These are phyloP conservation scores for Theristus sp. DNA, from an alignment of 2,888 invertebrate species.

Conservation along the genomic window DNA sequence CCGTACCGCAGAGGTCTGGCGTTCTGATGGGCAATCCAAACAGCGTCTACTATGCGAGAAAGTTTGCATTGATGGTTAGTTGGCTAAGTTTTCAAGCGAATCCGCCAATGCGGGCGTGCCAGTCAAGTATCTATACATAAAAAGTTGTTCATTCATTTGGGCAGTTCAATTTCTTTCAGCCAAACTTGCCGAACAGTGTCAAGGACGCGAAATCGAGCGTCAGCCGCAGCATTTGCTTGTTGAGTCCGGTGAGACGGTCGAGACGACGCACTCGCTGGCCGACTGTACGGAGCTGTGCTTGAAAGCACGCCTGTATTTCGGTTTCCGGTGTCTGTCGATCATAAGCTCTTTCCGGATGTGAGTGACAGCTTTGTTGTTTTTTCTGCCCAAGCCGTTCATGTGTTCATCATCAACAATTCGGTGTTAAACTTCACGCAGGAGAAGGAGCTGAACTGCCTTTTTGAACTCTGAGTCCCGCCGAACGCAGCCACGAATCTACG, in stretches of 20 bases:
- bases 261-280: not conserved
- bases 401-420: too few relatives aligned
- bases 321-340: not conserved
- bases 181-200: not conserved
- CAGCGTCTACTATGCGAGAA: slow-evolving; percentile 4
- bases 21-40: slow-evolving; percentile 1
- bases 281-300: slow-evolving; percentile 5
- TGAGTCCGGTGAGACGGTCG: slow-evolving; percentile 2
- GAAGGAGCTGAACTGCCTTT: slow-evolving; percentile 2
- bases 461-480: slow-evolving; percentile 3
- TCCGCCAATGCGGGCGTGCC: not conserved
- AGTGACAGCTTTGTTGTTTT: not conserved
- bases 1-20: slow-evolving; percentile 1
- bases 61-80: slow-evolving; percentile 2
- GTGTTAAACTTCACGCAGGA: slow-evolving; percentile 3
- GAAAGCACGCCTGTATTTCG: not conserved
- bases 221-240: slow-evolving; percentile 3
- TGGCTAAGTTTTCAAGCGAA: not conserved
- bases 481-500: not conserved
- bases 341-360: slow-evolving; percentile 4
- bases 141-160: too few relatives aligned
- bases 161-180: not conserved
- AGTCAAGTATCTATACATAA: too few relatives aligned
- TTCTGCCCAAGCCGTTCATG: not conserved
- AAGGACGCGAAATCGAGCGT: slow-evolving; percentile 3